These are phyloP conservation scores for Trichopoda pennipes DNA, from an alignment of 2,888 invertebrate species.

Conservation along the genomic window DNA sequence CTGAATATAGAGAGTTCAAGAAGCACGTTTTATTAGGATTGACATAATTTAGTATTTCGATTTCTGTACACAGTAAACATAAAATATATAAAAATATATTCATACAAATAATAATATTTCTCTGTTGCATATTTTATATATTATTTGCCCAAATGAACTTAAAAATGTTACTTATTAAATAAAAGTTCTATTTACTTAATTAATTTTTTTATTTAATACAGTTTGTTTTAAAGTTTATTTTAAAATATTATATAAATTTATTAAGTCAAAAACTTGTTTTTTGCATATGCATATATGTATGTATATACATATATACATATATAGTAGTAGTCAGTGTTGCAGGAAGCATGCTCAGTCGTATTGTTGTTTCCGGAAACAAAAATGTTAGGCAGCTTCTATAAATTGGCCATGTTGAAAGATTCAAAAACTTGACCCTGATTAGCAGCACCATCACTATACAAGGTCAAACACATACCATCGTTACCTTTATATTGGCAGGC, in stretches of 20 bases:
- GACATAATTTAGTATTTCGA: constrained; percentile 52
- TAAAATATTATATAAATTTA: too few relatives aligned
- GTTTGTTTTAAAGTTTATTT: too few relatives aligned
- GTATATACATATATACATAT: too few relatives aligned
- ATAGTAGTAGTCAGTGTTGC: constrained; percentile 95
- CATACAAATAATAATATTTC: constrained; percentile 6
- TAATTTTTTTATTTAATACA: too few relatives aligned
- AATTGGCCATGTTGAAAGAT: constrained; percentile 96
- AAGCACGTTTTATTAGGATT: constrained; percentile 67
- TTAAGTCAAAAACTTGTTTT: constrained; percentile 52
- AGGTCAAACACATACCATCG: constrained; percentile 91
- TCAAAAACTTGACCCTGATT: constrained; percentile 97
- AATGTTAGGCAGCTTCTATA: constrained; percentile 95
- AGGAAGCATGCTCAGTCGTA: constrained; percentile 92
- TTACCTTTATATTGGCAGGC: constrained; percentile 93
- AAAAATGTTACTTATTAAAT: constrained; percentile 59
- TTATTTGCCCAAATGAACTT: constrained; percentile 60
- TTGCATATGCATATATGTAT: neutral
- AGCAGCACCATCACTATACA: constrained; percentile 97
- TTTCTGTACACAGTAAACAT: neutral
- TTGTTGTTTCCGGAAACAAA: constrained; percentile 99
- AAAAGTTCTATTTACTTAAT: too few relatives aligned
- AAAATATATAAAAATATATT: constrained; percentile 3
- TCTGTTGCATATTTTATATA: constrained; percentile 15
- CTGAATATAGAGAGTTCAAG: constrained; percentile 10